Conservation (phyloP, 2,888 invertebrate genomes). For the Drosophila merina region DNA sequence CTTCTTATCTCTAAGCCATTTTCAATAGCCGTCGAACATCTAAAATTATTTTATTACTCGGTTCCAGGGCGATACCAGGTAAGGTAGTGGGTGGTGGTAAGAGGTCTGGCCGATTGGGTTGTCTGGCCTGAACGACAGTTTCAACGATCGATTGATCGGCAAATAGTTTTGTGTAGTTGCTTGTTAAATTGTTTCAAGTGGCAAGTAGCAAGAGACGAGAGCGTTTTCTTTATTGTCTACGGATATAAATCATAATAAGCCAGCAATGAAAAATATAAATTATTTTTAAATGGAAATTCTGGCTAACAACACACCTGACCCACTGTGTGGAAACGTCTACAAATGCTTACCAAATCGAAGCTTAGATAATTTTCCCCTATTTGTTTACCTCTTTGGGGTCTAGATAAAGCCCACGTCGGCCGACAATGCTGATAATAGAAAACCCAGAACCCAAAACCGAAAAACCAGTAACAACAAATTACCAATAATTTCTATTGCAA, state of each 20-base stretch:
- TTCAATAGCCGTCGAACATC: constrained; percentile 45
- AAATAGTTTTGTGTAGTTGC: background rate
- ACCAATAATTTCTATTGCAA: constrained; percentile 58
- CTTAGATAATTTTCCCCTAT: constrained; percentile 68
- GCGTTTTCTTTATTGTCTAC: constrained; percentile 11
- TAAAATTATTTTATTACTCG: constrained; percentile 53
- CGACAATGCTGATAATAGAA: constrained; percentile 63
- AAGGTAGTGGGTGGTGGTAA: background rate
- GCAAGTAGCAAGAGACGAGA: constrained; percentile 5
- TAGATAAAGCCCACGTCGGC: constrained; percentile 60
- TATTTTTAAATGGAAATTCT: background rate
- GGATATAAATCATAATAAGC: constrained; percentile 20
- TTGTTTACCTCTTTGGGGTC: constrained; percentile 73
- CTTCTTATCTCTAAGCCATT: constrained; percentile 59
- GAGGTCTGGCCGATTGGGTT: constrained; percentile 4
- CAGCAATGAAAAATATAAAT: background rate
- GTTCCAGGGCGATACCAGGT: constrained; percentile 16
- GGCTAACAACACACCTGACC: background rate
- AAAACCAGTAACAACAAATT: constrained; percentile 34
- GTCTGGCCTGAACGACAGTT: constrained; percentile 30
- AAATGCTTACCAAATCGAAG: constrained; percentile 62
- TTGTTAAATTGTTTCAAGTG: constrained; percentile 14
- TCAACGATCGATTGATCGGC: constrained; percentile 28
- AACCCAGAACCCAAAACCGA: constrained; percentile 18
- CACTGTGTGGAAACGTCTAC: constrained; percentile 48